These are phyloP conservation scores for Takifugu flavidus DNA, from an alignment of 2,113 vertebrate species.

Conservation along the genomic window DNA sequence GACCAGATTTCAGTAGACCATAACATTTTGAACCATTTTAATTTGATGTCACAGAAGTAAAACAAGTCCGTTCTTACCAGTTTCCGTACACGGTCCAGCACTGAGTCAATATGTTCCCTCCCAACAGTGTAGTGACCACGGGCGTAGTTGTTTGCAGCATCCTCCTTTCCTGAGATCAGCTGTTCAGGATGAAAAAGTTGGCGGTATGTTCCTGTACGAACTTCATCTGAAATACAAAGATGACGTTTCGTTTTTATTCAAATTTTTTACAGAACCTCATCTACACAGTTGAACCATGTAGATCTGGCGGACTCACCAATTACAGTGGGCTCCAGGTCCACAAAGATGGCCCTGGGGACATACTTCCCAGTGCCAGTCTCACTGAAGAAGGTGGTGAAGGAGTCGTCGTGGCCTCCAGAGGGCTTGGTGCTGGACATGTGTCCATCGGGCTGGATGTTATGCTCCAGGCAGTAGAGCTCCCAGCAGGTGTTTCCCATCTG, in stretches of 20 bases:
- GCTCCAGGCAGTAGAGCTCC: constrained; percentile 66
- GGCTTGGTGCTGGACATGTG: constrained; percentile 42
- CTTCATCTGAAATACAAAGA: constrained; percentile 51
- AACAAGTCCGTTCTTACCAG: constrained; percentile 37
- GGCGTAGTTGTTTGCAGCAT: constrained; percentile 70
- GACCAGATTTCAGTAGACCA: too few species aligned
- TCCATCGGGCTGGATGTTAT: constrained; percentile 61
- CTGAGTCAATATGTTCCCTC: constrained; percentile 66
- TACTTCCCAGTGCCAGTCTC: constrained; percentile 62
- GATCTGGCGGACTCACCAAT: constrained; percentile 47
- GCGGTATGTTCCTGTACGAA: constrained; percentile 57
- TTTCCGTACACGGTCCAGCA: constrained; percentile 65
- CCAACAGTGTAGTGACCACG: constrained; percentile 68
- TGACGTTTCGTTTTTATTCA: background rate
- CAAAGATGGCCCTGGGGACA: constrained; percentile 65
- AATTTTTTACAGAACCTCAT: too few species aligned
- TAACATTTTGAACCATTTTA: too few species aligned
- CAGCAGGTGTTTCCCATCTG: constrained; percentile 69
- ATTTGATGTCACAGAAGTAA: too few species aligned
- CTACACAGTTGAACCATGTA: too few species aligned
- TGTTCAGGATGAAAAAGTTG: constrained; percentile 70
- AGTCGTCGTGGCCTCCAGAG: constrained; percentile 43
- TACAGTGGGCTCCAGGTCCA: constrained; percentile 68
- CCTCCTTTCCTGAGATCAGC: constrained; percentile 69
- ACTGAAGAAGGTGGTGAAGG: constrained; percentile 71